A percentile compares a stretch with the other conserved stretches of the same genome.
Evolutionary conservation across 2,113 vertebrate genomes (phyloP).

Genomic region (Ploceus nigricollis): DNA sequence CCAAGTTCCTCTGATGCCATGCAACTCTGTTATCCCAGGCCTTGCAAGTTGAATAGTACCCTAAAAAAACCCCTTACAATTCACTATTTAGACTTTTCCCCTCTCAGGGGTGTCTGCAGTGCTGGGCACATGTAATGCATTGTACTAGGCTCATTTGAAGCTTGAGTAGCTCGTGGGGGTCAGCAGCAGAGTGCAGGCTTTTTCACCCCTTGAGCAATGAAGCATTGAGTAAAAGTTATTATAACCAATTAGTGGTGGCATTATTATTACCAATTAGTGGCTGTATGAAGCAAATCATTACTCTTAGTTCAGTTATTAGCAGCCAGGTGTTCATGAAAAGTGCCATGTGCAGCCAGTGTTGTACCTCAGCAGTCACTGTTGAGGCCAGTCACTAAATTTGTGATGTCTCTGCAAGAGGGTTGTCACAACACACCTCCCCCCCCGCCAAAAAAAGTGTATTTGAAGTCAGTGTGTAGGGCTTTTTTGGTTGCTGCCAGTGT

Average conservation of each 20-base stretch:
- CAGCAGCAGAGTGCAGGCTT: neutral
- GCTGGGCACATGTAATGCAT: neutral
- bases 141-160: slow-evolving; percentile 11
- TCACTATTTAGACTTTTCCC: fast-evolving
- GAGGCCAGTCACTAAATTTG: neutral
- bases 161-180: neutral
- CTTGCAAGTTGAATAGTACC: neutral
- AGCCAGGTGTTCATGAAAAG: slow-evolving; percentile 20
- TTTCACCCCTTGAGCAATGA: slow-evolving; percentile 48
- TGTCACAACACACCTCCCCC: neutral
- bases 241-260: slow-evolving; percentile 43
- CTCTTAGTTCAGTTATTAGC: slow-evolving; percentile 34
- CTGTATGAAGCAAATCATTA: slow-evolving; percentile 44
- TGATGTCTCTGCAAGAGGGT: neutral
- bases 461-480: neutral
- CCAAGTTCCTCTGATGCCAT: fast-evolving
- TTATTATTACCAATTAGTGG: slow-evolving; percentile 56
- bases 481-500: neutral
- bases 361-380: fast-evolving
- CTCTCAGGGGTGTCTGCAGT: neutral
- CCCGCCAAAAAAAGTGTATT: fast-evolving
- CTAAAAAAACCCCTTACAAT: neutral
- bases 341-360: neutral
- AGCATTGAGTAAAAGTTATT: slow-evolving; percentile 50
- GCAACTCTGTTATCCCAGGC: neutral